Evolutionary conservation across 1,140 invertebrate species (phyloP), one percentile per base, ranked within the genome.

Genomic region (Dendrolimus punctatus): DNA sequence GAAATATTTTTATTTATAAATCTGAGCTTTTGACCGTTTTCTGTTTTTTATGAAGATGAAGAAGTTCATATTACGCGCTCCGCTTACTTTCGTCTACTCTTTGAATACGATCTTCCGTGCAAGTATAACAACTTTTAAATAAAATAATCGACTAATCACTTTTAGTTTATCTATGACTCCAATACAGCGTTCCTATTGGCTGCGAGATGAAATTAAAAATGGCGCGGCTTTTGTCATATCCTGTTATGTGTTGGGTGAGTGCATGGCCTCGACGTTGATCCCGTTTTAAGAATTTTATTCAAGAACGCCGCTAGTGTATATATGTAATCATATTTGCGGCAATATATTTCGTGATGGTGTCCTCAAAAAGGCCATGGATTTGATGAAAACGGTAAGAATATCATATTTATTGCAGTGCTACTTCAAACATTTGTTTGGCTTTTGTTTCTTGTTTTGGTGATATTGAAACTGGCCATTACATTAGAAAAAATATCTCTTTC

Each of bases 371-470:
- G 82, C 82, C 76, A 87, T 87, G 83, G 85, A 85, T 87, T 81
- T 86, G 79, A 85, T 85, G 81, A 86, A 87, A 85, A 85, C 83
- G 83, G 85, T 87, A 83, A 87, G 85, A 61, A 66, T 62, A 59
- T 49, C 51, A 64, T 75, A 80, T 58, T 71, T 67, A 62, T 66
- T 73, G 69, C 62, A 54, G 54, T 74, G 69, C 71, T 66, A 71
- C 61, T 58, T 74, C 42, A 66, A 66, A 71, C 72, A 76, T 75
- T 81, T 83, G 80, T 86, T 86, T 85, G 81, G 80, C 81, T 86
- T 85, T 87, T 86, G 83, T 87, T 86, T 86, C 83, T 86, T 87
- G 85, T 87, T 86, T 85, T 85, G 83, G 84, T 86, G 77, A 83
- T 85, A 77, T 85, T 80, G 79, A 86, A 85, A 87, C 83, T 87